Base-by-base conservation (phyloP, 2,797 vertebrate genomes). In the Kryptopterus vitreolus region DNA sequence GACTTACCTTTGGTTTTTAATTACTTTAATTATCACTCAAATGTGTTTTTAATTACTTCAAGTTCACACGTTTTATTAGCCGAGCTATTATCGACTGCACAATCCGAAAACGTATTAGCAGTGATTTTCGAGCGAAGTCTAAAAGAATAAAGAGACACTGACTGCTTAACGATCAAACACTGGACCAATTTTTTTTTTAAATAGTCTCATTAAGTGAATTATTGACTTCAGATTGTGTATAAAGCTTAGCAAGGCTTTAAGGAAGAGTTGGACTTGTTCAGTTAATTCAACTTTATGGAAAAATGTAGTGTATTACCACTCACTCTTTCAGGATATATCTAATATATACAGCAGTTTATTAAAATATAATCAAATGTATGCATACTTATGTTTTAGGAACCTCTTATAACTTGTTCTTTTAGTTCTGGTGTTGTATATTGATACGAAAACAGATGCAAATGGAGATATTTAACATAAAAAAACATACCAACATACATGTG, bases 101-200 rank as follows among this genome's bases (percentile, higher is more conserved):
- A 65, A 81, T 38, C 76, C 69, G 66, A 79, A 77, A 79, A 65
- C 35, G 29, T 71, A 58, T 69, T 35, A 74, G 38, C 20, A 38
- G 31, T 43, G 50, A 78, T 87, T 85, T 87, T 85, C 85, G 84
- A 86, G 55, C 70, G 74, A 75, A 62, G 80, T 26, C 66, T 75
- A 77, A 73, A 76, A 73, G 85, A 77, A 79, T 22, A 52, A 77
- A 77, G 15, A 74, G 31, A 63, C 26, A 48, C 38, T 48, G 43
- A 48, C 26, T 48, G n/a, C 48, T 80, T 78, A 80, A 71, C 79
- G 77, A 87, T 88, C 77, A 84, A 86, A 89, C 78, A 73, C 82
- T 81, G 43, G 78, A 88, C 83, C 81, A 82, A 81, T 89, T 86
- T 88, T 76, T 86, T 88, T 85, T 87, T 77, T 79, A 83, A 87